Evolutionary conservation across 2,797 vertebrate species (phyloP).

Genomic region (Anguilla obscura): DNA sequence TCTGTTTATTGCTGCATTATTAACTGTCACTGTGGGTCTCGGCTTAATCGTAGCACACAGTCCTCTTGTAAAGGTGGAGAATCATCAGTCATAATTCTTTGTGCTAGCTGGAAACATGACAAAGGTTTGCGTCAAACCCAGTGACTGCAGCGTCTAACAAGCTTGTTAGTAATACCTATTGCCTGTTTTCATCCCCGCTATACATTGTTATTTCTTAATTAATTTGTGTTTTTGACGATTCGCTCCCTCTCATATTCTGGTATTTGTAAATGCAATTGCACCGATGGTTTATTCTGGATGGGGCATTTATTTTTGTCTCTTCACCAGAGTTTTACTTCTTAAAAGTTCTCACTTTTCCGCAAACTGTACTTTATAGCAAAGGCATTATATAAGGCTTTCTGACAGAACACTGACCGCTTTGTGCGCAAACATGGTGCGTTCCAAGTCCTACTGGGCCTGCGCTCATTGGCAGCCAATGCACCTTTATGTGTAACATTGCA

Average conservation of each 20-base stretch:
- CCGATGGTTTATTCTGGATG: not conserved
- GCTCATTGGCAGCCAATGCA: not conserved
- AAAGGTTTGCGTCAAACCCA: not conserved
- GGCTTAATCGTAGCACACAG: not conserved
- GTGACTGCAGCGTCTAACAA: not conserved
- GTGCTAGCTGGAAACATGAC: not conserved
- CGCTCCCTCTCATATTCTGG: not conserved
- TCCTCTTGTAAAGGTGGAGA: not conserved
- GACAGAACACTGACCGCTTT: slow-evolving; percentile 19
- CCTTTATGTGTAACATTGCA: not conserved
- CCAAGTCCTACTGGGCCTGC: not conserved
- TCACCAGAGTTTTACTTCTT: not conserved
- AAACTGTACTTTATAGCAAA: slow-evolving; percentile 7
- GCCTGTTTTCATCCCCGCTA: not conserved
- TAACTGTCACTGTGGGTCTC: not conserved
- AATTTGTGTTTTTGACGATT: not conserved
- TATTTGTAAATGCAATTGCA: not conserved
- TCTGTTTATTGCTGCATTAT: not conserved
- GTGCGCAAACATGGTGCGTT: not conserved
- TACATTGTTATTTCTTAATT: not conserved
- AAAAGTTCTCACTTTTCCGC: not conserved
- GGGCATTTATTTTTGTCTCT: not conserved
- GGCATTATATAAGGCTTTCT: slow-evolving; percentile 15
- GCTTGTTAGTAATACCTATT: not conserved
- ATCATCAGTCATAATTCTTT: not conserved